Base-by-base conservation (phyloP, 2,113 vertebrate species). In the Aptenodytes patagonicus region DNA sequence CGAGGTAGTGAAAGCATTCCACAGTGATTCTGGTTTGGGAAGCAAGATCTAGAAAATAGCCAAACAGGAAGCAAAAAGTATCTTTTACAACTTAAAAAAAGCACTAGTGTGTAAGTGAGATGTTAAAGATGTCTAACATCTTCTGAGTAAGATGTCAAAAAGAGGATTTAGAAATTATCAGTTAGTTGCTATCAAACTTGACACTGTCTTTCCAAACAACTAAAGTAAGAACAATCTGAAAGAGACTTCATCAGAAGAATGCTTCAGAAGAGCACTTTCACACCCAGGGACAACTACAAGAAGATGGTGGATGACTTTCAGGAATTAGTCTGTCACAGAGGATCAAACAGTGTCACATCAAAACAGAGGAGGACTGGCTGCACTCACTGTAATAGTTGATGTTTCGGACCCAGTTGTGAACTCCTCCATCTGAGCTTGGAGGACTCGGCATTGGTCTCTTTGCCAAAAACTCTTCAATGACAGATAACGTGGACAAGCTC, bases 321-420 rank as follows among this genome's bases (percentile, higher is more conserved):
- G 49, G 52, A 87, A 64, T 71, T 36, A 79, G 61, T 55, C 29
- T 3, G 9, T 61, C 68, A 71, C 52, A 94, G 83, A 80, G 14
- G 10, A 85, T 55, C 78, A 82, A 86, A 49, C 55, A 73, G 32
- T 38, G 18, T 89, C 64, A 60, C 36, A 85, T 16, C 36, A 71
- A 32, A 90, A 51, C 73, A 31, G 40, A 89, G 77, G 40, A 91
- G 46, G 81, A 61, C 6, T 62, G 76, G 26, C 22, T 75, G 73
- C 66, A 99, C 99, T 99, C 97, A 99, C 99, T 98, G 98, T 99
- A 99, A 97, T 99, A 99, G 98, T 98, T 99, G 98, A 99, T 70
- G 94, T 99, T 99, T 95, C 99, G 99, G 95, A 99, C 96, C 99
- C 99, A 99, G 97, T 98, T 99, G 95, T 98, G 98, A 91, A 96